These are phyloP conservation scores for Caenorhabditis uteleia DNA, from an alignment of 2,888 invertebrate species.

Conservation along the genomic window DNA sequence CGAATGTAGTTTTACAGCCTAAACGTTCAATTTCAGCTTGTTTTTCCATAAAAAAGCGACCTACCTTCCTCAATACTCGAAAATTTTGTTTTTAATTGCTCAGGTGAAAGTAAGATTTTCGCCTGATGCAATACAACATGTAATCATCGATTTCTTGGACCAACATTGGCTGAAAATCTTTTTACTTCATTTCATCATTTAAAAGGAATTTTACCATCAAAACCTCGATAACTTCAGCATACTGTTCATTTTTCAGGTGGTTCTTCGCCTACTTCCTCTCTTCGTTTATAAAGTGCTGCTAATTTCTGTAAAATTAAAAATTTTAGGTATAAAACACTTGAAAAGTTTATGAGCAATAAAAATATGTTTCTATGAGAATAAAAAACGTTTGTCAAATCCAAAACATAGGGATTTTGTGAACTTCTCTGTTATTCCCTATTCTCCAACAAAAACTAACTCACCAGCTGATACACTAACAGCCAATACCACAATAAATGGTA, in stretches of 20 bases:
- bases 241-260: constrained; percentile 26
- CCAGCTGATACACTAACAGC: constrained; percentile 42
- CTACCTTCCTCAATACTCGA: constrained; percentile 21
- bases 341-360: too few relatives aligned
- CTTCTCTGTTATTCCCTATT: too few relatives aligned
- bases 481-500: constrained; percentile 34
- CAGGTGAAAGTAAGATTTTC: too few relatives aligned
- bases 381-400: too few relatives aligned
- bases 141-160: too few relatives aligned
- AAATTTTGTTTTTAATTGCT: neutral
- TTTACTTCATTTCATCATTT: constrained; percentile 1
- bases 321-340: too few relatives aligned
- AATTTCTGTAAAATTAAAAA: constrained; percentile 18
- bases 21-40: neutral
- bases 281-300: constrained; percentile 42
- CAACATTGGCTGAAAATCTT: neutral
- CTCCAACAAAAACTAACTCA: too few relatives aligned
- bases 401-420: too few relatives aligned
- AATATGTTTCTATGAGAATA: too few relatives aligned
- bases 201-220: constrained; percentile 35
- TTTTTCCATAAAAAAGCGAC: constrained; percentile 22
- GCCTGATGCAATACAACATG: too few relatives aligned
- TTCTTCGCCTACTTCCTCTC: constrained; percentile 33
- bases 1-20: constrained; percentile 38
- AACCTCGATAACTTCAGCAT: constrained; percentile 35